Percentiles rank a stretch among this genome's conserved stretches.
These are phyloP conservation scores for Carlito syrichta DNA, from an alignment of 2,113 vertebrate genomes.

Conservation along the genomic window DNA sequence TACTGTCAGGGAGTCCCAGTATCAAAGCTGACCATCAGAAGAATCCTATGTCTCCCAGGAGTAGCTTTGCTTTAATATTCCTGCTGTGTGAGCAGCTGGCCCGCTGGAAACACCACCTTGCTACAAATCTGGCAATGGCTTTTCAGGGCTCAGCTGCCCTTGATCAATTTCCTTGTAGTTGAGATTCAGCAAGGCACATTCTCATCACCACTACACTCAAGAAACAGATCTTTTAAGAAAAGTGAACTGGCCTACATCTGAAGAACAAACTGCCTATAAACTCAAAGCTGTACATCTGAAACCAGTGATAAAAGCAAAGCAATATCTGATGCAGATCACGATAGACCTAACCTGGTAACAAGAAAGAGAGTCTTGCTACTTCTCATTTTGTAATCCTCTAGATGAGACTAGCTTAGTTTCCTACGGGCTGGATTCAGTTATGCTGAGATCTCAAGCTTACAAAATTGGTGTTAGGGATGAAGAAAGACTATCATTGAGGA, in stretches of 20 bases:
- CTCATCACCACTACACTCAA: not conserved
- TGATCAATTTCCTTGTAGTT: not conserved
- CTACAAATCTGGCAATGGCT: too few relatives aligned
- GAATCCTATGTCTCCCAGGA: not conserved
- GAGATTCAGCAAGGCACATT: not conserved
- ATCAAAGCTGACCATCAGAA: not conserved
- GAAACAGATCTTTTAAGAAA: not conserved
- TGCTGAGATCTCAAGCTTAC: not conserved
- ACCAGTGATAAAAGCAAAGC: not conserved
- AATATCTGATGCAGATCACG: not conserved
- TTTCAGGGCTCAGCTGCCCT: not conserved
- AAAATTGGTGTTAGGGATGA: not conserved
- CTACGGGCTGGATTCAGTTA: not conserved
- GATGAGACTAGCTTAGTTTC: not conserved
- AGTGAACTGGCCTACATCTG: not conserved
- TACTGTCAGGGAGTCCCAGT: not conserved
- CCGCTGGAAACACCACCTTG: not conserved
- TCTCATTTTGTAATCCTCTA: not conserved
- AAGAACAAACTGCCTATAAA: not conserved
- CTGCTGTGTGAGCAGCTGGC: not conserved
- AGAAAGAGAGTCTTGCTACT: not conserved
- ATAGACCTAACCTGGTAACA: not conserved
- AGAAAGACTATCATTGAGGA: not conserved
- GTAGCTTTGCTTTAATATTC: not conserved
- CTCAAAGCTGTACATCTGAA: not conserved